Conservation (phyloP, 2,113 vertebrate genomes). For the Tonatia bakeri region DNA sequence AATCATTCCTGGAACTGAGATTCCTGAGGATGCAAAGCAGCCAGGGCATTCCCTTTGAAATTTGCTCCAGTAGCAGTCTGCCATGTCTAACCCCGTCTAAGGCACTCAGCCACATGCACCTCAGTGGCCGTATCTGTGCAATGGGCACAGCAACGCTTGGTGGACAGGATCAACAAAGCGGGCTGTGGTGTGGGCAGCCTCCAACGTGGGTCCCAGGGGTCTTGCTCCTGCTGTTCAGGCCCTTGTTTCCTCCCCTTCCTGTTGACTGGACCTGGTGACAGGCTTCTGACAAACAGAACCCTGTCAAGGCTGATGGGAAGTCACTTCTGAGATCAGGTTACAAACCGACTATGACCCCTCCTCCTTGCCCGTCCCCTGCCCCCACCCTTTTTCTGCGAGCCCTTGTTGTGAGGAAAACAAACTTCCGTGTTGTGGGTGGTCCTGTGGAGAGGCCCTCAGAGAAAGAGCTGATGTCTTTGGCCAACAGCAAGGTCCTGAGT, state of each 20-base stretch:
- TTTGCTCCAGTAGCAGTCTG: not conserved
- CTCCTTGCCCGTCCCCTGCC: no score
- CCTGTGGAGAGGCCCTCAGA: rapidly evolving
- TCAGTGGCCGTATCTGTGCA: no score
- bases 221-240: not conserved
- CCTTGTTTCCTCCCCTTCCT: not conserved
- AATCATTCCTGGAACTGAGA: not conserved
- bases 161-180: no score
- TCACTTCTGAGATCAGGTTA: not conserved
- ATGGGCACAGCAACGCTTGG: not conserved
- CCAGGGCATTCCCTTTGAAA: not conserved
- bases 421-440: not conserved
- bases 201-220: not conserved
- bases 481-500: not conserved
- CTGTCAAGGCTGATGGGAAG: not conserved
- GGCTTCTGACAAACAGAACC: not conserved
- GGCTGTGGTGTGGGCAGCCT: not conserved
- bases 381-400: not conserved
- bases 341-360: not conserved
- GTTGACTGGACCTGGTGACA: not conserved
- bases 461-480: not conserved
- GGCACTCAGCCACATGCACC: rapidly evolving
- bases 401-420: not conserved
- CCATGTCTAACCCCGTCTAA: no score
- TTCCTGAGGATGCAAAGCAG: not conserved